These are phyloP conservation scores for Cantharis nigra DNA, from an alignment of 2,888 invertebrate genomes.

Conservation along the genomic window DNA sequence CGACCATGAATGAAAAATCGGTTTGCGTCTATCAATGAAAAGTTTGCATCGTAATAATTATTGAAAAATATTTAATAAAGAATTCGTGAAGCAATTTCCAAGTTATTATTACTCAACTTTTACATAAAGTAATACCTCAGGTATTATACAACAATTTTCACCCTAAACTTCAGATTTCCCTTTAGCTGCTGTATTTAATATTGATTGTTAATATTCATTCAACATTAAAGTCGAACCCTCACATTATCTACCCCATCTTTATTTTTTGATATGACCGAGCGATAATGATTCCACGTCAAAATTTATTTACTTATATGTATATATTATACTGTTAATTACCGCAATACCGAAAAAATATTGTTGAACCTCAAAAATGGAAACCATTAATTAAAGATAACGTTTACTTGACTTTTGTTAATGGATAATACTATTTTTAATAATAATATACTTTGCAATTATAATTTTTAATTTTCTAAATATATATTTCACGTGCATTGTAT, in stretches of 20 bases:
- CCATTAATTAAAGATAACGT: not conserved
- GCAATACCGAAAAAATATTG: not conserved
- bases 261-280: not conserved
- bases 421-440: not conserved
- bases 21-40: not conserved
- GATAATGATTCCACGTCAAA: not conserved
- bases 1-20: not conserved
- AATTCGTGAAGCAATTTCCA: not conserved
- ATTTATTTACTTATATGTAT: not conserved
- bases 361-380: not conserved
- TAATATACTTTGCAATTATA: not conserved
- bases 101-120: not conserved
- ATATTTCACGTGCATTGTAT: not conserved
- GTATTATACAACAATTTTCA: not conserved
- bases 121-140: not conserved
- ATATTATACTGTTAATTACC: not conserved
- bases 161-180: not conserved
- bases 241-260: not conserved
- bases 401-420: not conserved
- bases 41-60: not conserved
- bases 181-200: not conserved
- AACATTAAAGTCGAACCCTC: not conserved
- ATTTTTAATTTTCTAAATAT: not conserved
- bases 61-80: not conserved
- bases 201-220: not conserved